Evolutionary conservation across 2,888 invertebrate genomes (phyloP), one percentile per base, ranked within the genome.

Genomic region (Lamproptera curius): DNA sequence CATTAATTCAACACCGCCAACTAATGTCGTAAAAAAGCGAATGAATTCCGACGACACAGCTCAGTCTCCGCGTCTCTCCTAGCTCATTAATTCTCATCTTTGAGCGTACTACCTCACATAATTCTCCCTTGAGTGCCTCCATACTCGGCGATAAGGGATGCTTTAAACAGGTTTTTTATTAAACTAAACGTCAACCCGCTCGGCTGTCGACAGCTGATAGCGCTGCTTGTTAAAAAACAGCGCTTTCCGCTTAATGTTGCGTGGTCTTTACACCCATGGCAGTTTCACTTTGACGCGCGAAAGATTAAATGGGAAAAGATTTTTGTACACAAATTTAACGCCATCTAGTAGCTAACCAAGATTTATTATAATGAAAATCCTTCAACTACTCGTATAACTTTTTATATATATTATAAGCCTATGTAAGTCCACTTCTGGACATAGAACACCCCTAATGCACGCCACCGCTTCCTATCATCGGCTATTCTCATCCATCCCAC

Each of bases 51-150:
- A 31, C n/a, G 41, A 47, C 42, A 42, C 41, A 16, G 46, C 16
- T 8, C 26, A 6, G n/a, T n/a, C 15, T 31, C 16, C 35, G 37
- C 26, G 47, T n/a, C 23, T 74, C 74, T 84, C 79, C 81, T 83
- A 78, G 71, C 79, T 87, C 87, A 86, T 87, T 87, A 87, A 86
- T 87, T 87, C 85, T 85, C 86, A 85, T 86, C 86, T 85, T 76
- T 76, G 68, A 73, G 70, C 70, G 71, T 39, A 60, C 58, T 42
- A 77, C 76, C 76, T 73, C 76, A 77, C 86, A 85, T 87, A 86
- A 86, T 82, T 87, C 79, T 80, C 82, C 71, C 76, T 82, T 74
- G 81, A 87, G 73, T 74, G 86, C 81, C 74, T 76, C 77, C 81
- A 81, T 79, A 81, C 81, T 74, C 73, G 67, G 70, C 69, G 86